Percentiles rank a stretch among this genome's conserved stretches.
Conservation (phyloP, 2,113 vertebrate species). For the Lonchura striata region DNA sequence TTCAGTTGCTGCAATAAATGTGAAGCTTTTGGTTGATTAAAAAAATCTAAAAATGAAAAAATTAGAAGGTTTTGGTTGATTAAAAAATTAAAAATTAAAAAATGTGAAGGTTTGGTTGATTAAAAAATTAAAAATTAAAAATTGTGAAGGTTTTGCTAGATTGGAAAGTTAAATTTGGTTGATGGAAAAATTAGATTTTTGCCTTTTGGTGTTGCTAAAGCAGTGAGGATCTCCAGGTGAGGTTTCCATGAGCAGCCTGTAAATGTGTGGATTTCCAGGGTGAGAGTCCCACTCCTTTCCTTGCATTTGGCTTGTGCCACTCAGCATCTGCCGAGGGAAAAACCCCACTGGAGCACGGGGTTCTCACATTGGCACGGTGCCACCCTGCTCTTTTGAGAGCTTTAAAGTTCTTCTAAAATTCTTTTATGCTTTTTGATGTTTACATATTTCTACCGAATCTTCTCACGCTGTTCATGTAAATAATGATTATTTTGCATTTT, state of each 20-base stretch:
- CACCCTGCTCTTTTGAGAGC: too few relatives aligned
- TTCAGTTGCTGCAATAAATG: not conserved
- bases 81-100: too few relatives aligned
- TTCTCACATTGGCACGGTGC: not conserved
- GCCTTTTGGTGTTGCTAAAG: constrained; percentile 4
- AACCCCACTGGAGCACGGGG: rapidly evolving
- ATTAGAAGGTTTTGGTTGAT: not conserved
- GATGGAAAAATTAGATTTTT: not conserved
- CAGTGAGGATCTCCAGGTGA: constrained; percentile 12
- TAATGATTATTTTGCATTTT: too few relatives aligned
- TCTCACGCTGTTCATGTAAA: too few relatives aligned
- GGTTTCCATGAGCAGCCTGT: not conserved
- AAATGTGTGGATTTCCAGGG: not conserved
- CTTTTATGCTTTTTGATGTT: too few relatives aligned
- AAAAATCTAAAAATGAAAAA: not conserved
- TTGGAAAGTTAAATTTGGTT: not conserved
- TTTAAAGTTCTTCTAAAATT: too few relatives aligned
- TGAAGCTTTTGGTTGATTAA: not conserved
- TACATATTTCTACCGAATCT: too few relatives aligned
- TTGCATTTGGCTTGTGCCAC: not conserved
- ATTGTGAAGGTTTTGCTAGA: not conserved
- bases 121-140: not conserved
- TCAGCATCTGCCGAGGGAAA: not conserved
- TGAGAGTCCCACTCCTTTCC: not conserved
- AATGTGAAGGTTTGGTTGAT: not conserved